A percentile compares a stretch with the other conserved stretches of the same genome.
Evolutionary conservation across 2,113 vertebrate species (phyloP).

Genomic region (Arenaria interpres): DNA sequence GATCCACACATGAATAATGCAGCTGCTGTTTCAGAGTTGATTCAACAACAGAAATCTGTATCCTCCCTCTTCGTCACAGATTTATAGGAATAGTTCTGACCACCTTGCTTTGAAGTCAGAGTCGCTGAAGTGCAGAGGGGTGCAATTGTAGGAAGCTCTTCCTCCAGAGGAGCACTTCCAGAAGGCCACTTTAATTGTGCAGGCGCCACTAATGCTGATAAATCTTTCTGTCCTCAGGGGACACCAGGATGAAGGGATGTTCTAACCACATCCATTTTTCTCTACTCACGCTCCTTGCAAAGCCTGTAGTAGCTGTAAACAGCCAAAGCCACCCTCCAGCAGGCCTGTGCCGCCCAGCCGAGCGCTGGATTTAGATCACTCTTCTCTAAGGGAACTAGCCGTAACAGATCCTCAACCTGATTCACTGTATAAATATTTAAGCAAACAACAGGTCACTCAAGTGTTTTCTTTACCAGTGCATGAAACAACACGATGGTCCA

Average conservation of each 20-base stretch:
- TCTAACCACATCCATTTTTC: constrained; percentile 30
- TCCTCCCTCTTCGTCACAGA: background rate
- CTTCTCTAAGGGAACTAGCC: background rate
- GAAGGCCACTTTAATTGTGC: background rate
- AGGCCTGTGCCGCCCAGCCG: background rate
- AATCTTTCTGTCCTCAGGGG: constrained; percentile 17
- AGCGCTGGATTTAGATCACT: background rate
- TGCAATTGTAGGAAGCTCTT: constrained; percentile 27
- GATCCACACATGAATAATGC: constrained; percentile 14
- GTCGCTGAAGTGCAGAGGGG: background rate
- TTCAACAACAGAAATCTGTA: background rate
- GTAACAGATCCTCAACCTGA: background rate
- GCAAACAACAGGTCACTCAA: constrained; percentile 11
- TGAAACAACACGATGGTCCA: background rate
- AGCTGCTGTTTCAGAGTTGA: background rate
- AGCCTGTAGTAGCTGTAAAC: background rate
- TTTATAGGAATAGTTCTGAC: constrained; percentile 5
- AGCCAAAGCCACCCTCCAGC: background rate
- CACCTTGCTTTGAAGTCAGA: constrained; percentile 25
- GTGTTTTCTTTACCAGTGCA: background rate
- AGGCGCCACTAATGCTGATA: background rate
- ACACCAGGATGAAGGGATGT: constrained; percentile 18
- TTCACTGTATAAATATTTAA: background rate
- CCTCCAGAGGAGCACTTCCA: constrained; percentile 29
- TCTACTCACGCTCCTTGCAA: background rate